Base-by-base conservation (phyloP, 2,797 vertebrate genomes). In the Propithecus deckenii region DNA sequence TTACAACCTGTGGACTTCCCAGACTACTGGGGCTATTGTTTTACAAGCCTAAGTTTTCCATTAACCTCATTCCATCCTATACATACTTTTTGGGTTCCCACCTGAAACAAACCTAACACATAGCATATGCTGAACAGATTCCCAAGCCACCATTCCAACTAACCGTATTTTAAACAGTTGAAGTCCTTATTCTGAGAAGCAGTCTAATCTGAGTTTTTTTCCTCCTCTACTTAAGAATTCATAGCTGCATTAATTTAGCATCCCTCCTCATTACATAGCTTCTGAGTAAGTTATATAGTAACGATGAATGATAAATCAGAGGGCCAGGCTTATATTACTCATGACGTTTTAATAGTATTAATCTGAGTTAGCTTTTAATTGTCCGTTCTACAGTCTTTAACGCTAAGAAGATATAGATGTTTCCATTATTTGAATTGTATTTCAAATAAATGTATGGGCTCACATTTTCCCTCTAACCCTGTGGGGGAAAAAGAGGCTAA, bases 351-450 rank as follows among this genome's bases (percentile, higher is more conserved):
- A 96, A 97, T 96, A 92, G 97, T 92, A 94, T 98, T 97, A 96
- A 96, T 97, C 91, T 97, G 35, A 81, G 85, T 83, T 88, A 89
- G 96, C 80, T 97, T 96, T 97, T 98, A 98, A 97, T 96, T 97
- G 95, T 98, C 90, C 67, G 81, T 97, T 97, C 93, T 95, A 88
- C 12, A 92, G 86, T 93, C 72, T 97, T 98, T 96, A 97, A 92
- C 88, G 80, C 76, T 97, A 94, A 65, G 50, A 96, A 97, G 93
- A 97, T 92, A 95, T 96, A 97, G 93, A 83, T 93, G 50, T 97
- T 97, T 96, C 89, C 95, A 97, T 97, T 97, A 97, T 96, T 98
- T 65, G 95, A 97, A 97, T 92, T 97, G 80, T 97, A 97, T 96
- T 97, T 98, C 96, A 96, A 92, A 85, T 96, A 96, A 97, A 96